A percentile compares a stretch with the other conserved stretches of the same genome.
phyloP scores from a whole-genome alignment of 2,888 invertebrate species.

The Parochlus steinenii region DNA sequence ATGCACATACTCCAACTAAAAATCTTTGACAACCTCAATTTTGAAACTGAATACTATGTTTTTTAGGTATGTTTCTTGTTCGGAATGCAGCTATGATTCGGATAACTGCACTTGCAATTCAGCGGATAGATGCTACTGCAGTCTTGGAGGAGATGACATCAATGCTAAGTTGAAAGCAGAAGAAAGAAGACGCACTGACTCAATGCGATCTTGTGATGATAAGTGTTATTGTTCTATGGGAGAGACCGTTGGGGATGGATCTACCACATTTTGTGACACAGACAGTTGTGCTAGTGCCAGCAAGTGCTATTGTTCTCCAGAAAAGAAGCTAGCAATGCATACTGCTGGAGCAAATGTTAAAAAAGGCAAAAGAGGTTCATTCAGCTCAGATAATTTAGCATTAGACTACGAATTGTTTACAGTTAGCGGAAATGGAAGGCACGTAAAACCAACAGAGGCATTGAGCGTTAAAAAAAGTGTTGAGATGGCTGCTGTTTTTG shows the following conservation, averaged over 20 bases:
- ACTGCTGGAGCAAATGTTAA: constrained; percentile 20
- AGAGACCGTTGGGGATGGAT: constrained; percentile 32
- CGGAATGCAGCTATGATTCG: constrained; percentile 73
- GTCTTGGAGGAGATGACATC: constrained; percentile 38
- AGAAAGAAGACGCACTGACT: constrained; percentile 20
- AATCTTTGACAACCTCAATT: too few relatives aligned
- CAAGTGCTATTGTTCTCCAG: constrained; percentile 61
- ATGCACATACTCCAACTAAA: too few relatives aligned
- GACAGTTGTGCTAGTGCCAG: constrained; percentile 77
- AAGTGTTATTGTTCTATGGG: constrained; percentile 49
- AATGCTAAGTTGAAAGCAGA: constrained; percentile 18
- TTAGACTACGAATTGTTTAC: constrained; percentile 59
- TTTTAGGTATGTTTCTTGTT: constrained; percentile 61
- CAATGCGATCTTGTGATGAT: constrained; percentile 32
- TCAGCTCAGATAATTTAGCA: constrained; percentile 45
- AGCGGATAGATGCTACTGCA: constrained; percentile 75
- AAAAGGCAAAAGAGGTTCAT: constrained; percentile 29
- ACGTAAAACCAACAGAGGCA: constrained; percentile 46
- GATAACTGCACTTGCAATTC: constrained; percentile 62
- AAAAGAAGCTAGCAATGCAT: constrained; percentile 11
- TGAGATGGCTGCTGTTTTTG: constrained; percentile 74
- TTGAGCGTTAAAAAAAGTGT: constrained; percentile 76
- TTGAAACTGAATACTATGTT: neutral
- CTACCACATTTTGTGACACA: constrained; percentile 50
- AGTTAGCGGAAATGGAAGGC: constrained; percentile 33